Base-by-base conservation (phyloP, 2,113 vertebrate genomes). In the Pelvicachromis taeniatus region DNA sequence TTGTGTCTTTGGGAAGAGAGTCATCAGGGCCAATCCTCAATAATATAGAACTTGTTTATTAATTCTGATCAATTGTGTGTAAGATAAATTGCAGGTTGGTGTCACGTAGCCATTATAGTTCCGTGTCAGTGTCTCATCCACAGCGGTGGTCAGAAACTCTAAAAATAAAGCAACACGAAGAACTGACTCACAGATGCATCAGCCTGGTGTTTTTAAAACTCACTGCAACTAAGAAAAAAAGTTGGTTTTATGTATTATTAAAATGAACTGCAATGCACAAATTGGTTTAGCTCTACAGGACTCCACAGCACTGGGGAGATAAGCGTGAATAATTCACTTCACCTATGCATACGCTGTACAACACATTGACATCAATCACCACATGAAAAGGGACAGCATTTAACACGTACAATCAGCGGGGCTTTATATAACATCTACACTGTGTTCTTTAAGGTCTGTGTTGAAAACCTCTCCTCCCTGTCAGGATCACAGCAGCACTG, bases 361-460 rank as follows among this genome's bases (percentile, higher is more conserved):
- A 17, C 38, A 80, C 23, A 88, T 26, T 73, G 23, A 53, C 61
- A 81, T 83, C 81, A 53, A 56, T 87, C 78, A 84, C 6, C 26
- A 26, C 58, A 48, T 82, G 68, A 91, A 87, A 85, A 68, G 83
- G 77, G 59, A 31, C 81, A 89, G 78, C 63, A 29, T 91, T 94
- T 85, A 80, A 14, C 82, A 33, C 23, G 56, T 59, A 87, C 91
- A 91, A 93, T 85, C 89, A 87, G 78, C 40, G 38, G 77, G 23
- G 29, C 65, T 79, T 93, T 92, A 80, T 73, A 77, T 88, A 85
- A 92, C 77, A 84, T 70, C 23, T 53, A 81, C 79, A 88, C 94
- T 95, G 94, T 94, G 85, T 84, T 82, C 80, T 75, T 87, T 87
- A 86, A 93, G 93, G 91, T 92, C 85, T 90, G 81, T 78, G 86